These are phyloP conservation scores for Muntiacus muntjak DNA, from an alignment of 2,113 vertebrate genomes.

Conservation along the genomic window DNA sequence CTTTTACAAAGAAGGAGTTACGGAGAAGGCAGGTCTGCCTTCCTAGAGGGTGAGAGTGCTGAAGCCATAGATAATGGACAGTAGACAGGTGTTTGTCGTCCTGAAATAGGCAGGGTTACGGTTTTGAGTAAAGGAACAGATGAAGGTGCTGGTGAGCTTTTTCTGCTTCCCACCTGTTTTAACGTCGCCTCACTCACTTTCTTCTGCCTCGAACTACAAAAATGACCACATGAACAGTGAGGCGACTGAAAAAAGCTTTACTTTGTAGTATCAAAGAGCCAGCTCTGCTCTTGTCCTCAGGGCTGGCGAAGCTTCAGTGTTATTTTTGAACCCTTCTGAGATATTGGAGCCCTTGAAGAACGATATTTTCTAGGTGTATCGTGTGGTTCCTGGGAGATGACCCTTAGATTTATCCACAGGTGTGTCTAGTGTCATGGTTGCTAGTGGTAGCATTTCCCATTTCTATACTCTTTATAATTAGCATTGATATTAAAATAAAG, in stretches of 20 bases:
- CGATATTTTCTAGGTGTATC: not conserved
- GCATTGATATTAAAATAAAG: conserved; percentile 15
- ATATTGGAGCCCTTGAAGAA: conserved; percentile 31
- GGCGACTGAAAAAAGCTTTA: conserved; percentile 21
- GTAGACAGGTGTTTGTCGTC: not conserved
- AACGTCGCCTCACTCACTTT: not conserved
- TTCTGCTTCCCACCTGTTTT: not conserved
- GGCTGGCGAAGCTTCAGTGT: not conserved
- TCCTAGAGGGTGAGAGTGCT: not conserved
- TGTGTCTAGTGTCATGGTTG: not conserved
- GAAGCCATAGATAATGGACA: not conserved
- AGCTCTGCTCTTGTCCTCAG: not conserved
- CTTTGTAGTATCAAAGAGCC: conserved; percentile 13
- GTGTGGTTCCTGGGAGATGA: conserved; percentile 1
- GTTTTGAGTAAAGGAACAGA: conserved; percentile 9
- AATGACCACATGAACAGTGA: not conserved
- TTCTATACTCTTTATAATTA: not conserved
- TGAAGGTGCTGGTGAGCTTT: not conserved
- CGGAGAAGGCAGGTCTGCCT: not conserved
- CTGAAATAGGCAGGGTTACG: not conserved
- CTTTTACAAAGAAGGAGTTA: not conserved
- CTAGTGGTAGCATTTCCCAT: not conserved
- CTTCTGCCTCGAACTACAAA: not conserved
- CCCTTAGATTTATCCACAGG: not conserved
- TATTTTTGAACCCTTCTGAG: conserved; percentile 44